Base-by-base conservation (phyloP, 2,797 vertebrate species). In the Enteromius argenteus region DNA sequence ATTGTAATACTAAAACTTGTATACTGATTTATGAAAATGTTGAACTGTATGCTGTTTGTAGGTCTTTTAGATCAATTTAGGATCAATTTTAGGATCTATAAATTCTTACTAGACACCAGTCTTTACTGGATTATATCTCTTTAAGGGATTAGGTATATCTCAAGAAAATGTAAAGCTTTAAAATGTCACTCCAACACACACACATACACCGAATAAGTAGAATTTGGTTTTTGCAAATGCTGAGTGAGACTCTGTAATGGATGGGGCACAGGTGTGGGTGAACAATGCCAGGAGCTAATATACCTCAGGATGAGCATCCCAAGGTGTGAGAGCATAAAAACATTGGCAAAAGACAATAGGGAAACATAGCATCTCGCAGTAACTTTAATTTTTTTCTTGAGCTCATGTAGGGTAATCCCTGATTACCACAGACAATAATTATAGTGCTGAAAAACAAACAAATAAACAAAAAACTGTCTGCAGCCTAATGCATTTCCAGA, bases 161-260 rank as follows among this genome's bases (percentile, higher is more conserved):
- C 10, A 53, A 74, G 72, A 74, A 74, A 74, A 13, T 13, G 46
- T n/a, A 10, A 8, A n/a, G 49, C 21, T 74, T 35, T 53, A 73
- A 73, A 30, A 73, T 46, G 69, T 17, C 4, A 15, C 15, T 30
- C 69, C 44, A 49, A 49, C 9, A 42, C 39, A 42, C 39, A 42
- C 44, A 73, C 49, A 73, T 23, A 49, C 14, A 23, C 7, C 23
- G 23, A 53, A 15, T 53, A 46, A 74, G 46, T 6, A 19, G 35
- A 5, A 53, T 13, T 74, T 17, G 23, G 3, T 46, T 27, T 30
- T 73, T 32, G 23, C 3, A 73, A 51, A 4, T 53, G 10, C 27
- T 51, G 10, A 73, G 46, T 49, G 71, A 73, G 27, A 73, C 46
- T 35, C 17, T 53, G 46, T 21, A 19, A 73, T 6, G 30, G 19